Base-by-base conservation (phyloP, 2,888 invertebrate genomes). In the Bursaphelenchus okinawaensis region DNA sequence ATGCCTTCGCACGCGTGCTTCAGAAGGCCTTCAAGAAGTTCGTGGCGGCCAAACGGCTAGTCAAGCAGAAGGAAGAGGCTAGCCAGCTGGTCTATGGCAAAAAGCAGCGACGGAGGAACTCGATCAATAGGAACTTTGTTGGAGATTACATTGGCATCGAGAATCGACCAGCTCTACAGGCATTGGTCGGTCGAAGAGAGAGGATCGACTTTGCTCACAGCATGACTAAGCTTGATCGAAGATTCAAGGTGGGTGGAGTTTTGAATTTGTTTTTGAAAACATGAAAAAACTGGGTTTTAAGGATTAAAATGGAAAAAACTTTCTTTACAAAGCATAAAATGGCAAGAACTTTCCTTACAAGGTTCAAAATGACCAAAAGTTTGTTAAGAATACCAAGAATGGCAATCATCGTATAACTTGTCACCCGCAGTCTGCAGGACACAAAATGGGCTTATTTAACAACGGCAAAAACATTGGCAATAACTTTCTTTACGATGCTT, bases 91-190 rank as follows among this genome's bases (percentile, higher is more conserved):
- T 87, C 63, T 82, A 80, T 66, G 84, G 85, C 69, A 87, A 87
- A 79, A 89, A 89, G 78, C 88, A 89, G 78, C 84, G 89, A 8
- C 83, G 88, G 68, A 82, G 85, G 7, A 86, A 84, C 77, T 88
- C 88, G 68, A 75, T 89, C 23, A 88, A 89, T 81, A 84, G 89
- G 65, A 87, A 87, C 80, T 89, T 88, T 83, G 86, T 87, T 51
- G 88, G 88, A 7, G 89, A 89, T 82, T 89, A 89, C 82, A 87
- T 89, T 68, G 89, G 88, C 1, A 77, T 89, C 73, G 88, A 89
- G 65, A 84, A 87, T 68, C 85, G 86, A 67, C 87, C 88, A 7
- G 86, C 85, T 16, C 82, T 88, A 26, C 84, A 81, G 68, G 85
- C 85, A 55, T 82, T 89, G 27, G 85, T 88, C 51, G 88, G 88